These are phyloP conservation scores for Nothobranchius furzeri DNA, from an alignment of 2,113 vertebrate genomes.

Conservation along the genomic window DNA sequence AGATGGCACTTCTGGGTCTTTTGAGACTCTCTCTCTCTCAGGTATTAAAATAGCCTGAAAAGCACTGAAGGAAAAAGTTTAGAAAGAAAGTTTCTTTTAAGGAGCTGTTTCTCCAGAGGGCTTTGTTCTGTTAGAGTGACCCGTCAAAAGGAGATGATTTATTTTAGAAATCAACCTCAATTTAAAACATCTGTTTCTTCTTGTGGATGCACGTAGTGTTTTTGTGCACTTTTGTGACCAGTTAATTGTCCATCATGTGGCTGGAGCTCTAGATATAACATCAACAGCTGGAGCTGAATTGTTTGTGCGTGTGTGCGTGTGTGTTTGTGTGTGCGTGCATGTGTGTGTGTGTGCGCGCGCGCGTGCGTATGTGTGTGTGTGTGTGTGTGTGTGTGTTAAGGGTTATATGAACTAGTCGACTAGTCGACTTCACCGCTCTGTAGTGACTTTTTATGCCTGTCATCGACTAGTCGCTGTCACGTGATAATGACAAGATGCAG, in stretches of 20 bases:
- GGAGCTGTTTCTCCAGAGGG: constrained; percentile 19
- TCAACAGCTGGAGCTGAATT: neutral
- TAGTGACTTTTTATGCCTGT: no score
- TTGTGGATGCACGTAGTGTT: constrained; percentile 2
- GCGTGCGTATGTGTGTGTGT: no score
- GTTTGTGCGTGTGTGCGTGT: no score
- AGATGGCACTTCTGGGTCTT: constrained; percentile 19
- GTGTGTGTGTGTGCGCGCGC: no score
- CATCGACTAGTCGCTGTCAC: no score
- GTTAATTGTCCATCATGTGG: neutral
- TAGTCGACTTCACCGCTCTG: no score
- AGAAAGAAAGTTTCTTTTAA: constrained; percentile 31
- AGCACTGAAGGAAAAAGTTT: constrained; percentile 34
- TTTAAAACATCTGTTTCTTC: constrained; percentile 52
- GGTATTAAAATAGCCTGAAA: constrained; percentile 39
- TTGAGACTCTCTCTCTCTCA: constrained; percentile 17
- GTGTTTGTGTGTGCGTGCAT: no score
- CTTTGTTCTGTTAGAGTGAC: constrained; percentile 6
- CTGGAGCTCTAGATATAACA: neutral
- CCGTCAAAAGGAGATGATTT: constrained; percentile 19
- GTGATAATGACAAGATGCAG: no score
- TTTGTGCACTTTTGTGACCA: neutral
- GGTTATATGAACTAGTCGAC: no score
- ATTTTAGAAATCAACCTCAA: neutral
- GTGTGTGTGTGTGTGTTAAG: no score